These are phyloP conservation scores for Ciconia boyciana DNA, from an alignment of 2,113 vertebrate genomes.

Conservation along the genomic window DNA sequence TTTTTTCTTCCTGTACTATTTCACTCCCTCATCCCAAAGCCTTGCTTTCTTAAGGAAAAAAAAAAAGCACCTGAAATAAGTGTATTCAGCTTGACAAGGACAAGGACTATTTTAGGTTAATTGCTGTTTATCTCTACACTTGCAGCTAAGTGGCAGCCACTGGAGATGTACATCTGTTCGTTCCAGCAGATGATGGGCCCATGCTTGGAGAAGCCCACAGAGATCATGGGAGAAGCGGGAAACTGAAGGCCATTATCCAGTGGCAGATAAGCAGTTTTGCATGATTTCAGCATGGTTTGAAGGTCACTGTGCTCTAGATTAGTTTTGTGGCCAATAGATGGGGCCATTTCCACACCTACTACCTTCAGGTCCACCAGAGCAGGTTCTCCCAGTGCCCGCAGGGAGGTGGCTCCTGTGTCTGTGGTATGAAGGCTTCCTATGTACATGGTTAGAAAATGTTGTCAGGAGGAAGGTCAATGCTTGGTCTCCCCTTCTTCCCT, in stretches of 20 bases:
- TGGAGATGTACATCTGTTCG: not conserved
- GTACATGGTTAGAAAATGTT: not conserved
- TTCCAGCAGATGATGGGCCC: not conserved
- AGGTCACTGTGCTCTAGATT: accelerated
- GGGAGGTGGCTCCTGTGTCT: not conserved
- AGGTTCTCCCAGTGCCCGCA: not conserved
- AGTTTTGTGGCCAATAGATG: not conserved
- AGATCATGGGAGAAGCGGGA: accelerated
- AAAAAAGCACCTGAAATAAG: not conserved
- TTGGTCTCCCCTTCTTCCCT: not conserved
- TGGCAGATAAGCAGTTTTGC: accelerated
- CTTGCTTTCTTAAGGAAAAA: not conserved
- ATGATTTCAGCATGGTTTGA: not conserved
- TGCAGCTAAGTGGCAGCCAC: not conserved
- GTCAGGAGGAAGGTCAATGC: accelerated
- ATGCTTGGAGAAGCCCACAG: not conserved
- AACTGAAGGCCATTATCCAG: accelerated
- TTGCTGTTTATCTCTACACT: not conserved
- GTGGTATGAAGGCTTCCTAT: not conserved
- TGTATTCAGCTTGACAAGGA: accelerated
- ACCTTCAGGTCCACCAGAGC: not conserved
- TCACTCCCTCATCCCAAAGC: not conserved
- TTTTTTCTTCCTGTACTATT: not conserved
- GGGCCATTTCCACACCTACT: not conserved
- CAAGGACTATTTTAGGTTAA: not conserved